Percentiles rank a stretch among this genome's conserved stretches.
Evolutionary conservation across 2,797 vertebrate species (phyloP).

Genomic region (Vespertilio murinus): DNA sequence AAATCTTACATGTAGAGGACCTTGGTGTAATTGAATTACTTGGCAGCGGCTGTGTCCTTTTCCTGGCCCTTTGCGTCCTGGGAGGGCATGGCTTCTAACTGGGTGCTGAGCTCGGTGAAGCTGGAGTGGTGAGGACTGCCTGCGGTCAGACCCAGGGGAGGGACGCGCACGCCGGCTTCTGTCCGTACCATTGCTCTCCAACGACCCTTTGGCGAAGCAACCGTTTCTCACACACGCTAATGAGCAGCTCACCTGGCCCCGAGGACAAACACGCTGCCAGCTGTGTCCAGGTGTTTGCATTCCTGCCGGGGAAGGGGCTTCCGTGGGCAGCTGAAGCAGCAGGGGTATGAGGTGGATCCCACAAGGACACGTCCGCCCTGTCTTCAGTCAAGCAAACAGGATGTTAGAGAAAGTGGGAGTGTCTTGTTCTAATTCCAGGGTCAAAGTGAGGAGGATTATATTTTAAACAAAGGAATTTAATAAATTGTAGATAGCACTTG

Average conservation of each 20-base stretch:
- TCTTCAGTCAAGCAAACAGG: not conserved
- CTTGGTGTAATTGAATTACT: not conserved
- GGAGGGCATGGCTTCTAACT: not conserved
- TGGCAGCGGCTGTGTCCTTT: not conserved
- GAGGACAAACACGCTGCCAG: constrained; percentile 66
- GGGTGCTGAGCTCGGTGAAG: not conserved
- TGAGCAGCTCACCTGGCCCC: constrained; percentile 65
- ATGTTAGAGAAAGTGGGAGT: constrained; percentile 36
- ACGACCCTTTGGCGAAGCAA: constrained; percentile 63
- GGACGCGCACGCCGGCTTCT: constrained; percentile 37
- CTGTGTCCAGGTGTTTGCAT: constrained; percentile 49
- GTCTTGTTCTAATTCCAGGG: not conserved
- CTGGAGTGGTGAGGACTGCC: not conserved
- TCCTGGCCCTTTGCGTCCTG: not conserved
- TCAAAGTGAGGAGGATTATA: not conserved
- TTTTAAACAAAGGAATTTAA: constrained; percentile 38
- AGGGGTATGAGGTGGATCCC: constrained; percentile 40
- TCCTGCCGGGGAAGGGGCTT: constrained; percentile 68
- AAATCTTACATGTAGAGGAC: not conserved
- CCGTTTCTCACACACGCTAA: constrained; percentile 70
- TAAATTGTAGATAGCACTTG: not conserved
- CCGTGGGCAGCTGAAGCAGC: constrained; percentile 54
- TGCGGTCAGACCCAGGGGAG: not conserved
- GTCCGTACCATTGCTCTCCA: constrained; percentile 21
- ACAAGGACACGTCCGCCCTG: constrained; percentile 45